Evolutionary conservation across 2,888 invertebrate genomes (phyloP).

Genomic region (Trisateles emortualis): DNA sequence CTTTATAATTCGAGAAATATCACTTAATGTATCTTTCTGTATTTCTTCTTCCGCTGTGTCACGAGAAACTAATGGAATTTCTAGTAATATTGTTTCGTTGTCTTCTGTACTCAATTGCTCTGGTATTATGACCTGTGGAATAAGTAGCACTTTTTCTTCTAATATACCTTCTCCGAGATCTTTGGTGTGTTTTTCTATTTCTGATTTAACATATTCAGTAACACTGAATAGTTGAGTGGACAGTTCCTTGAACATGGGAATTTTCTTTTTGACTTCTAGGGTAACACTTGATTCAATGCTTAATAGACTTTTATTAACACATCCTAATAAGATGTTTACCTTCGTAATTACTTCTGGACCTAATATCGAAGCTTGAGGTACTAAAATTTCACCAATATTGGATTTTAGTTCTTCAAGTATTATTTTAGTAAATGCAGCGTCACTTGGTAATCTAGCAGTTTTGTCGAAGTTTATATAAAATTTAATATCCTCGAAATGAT

Average conservation of each 20-base stretch:
- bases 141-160: not conserved
- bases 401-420: slow-evolving; percentile 69
- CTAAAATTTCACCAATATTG: slow-evolving; percentile 53
- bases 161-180: not conserved
- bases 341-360: slow-evolving; percentile 38
- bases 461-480: slow-evolving; percentile 82
- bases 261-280: slow-evolving; percentile 78
- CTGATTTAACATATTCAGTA: slow-evolving; percentile 44
- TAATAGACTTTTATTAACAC: slow-evolving; percentile 49
- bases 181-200: slow-evolving; percentile 18
- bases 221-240: slow-evolving; percentile 52
- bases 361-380: slow-evolving; percentile 42
- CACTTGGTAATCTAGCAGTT: slow-evolving; percentile 79
- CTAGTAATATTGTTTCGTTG: not conserved
- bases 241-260: slow-evolving; percentile 73
- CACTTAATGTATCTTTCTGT: not conserved
- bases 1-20: not conserved
- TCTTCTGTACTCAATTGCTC: not conserved
- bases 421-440: slow-evolving; percentile 75
- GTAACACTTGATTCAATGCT: slow-evolving; percentile 62
- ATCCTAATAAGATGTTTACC: slow-evolving; percentile 43
- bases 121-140: not conserved
- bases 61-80: not conserved
- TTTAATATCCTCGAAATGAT: slow-evolving; percentile 82
- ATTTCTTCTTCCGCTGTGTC: not conserved